A percentile compares a stretch with the other conserved stretches of the same genome.
These are phyloP conservation scores for Rattus rattus DNA, from an alignment of 2,113 vertebrate genomes.

Conservation along the genomic window DNA sequence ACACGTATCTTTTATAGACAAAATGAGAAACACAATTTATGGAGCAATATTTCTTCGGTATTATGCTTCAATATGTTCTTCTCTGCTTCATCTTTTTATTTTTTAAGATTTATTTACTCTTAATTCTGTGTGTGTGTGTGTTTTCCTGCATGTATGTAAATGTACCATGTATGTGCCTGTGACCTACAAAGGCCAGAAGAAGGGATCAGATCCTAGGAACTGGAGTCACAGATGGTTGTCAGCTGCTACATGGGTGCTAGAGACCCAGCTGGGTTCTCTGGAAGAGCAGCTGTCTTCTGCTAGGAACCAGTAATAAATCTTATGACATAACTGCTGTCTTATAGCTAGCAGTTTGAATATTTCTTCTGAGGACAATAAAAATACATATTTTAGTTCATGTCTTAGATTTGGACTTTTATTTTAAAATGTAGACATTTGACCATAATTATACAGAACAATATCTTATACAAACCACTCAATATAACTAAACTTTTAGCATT, in stretches of 20 bases:
- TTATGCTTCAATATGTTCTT: constrained; percentile 9
- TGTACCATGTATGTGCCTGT: neutral
- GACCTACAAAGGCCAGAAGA: neutral
- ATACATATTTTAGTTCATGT: constrained; percentile 15
- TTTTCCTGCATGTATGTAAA: neutral
- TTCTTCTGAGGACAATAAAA: constrained; percentile 28
- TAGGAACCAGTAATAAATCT: constrained; percentile 14
- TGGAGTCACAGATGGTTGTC: neutral
- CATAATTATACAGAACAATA: constrained; percentile 26
- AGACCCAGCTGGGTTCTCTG: neutral
- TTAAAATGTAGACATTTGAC: constrained; percentile 45
- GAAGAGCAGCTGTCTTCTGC: neutral
- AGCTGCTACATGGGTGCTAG: neutral
- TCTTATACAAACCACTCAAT: constrained; percentile 53
- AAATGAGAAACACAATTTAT: constrained; percentile 51
- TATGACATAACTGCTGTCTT: neutral
- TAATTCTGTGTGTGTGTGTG: neutral
- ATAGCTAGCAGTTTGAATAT: neutral
- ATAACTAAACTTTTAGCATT: neutral
- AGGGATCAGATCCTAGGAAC: neutral
- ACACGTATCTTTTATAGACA: neutral
- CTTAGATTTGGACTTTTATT: constrained; percentile 60
- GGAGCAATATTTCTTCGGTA: neutral
- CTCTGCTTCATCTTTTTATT: neutral
- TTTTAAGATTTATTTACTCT: neutral